Evolutionary conservation across 1,140 invertebrate genomes (phyloP).

Genomic region (Macrocentrus cingulum): DNA sequence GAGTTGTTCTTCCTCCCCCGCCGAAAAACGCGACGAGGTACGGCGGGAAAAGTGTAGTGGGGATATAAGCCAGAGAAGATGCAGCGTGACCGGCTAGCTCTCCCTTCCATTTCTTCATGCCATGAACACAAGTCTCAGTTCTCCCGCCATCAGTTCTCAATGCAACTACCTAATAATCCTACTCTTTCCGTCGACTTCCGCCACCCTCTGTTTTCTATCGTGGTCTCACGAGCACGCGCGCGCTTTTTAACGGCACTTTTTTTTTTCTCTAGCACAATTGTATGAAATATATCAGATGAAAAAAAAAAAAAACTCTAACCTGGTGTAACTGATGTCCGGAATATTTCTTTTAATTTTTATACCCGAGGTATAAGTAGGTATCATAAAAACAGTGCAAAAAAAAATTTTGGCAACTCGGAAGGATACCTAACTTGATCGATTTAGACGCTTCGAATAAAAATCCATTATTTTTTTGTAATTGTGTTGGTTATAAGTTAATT

Average conservation of each 20-base stretch:
- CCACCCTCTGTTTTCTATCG: slow-evolving; percentile 10
- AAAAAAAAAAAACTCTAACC: neutral
- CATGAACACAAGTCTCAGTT: too few species aligned
- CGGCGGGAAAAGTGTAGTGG: too few species aligned
- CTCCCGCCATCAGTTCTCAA: slow-evolving; percentile 9
- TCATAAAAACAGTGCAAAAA: too few species aligned
- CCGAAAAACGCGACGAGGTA: neutral
- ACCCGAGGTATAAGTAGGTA: too few species aligned
- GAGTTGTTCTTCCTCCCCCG: neutral
- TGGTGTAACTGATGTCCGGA: too few species aligned
- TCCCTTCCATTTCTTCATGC: too few species aligned
- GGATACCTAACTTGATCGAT: too few species aligned
- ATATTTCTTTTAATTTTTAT: too few species aligned
- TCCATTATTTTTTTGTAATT: too few species aligned
- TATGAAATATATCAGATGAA: neutral
- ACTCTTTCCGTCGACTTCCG: slow-evolving; percentile 11
- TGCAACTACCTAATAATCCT: neutral
- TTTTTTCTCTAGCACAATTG: neutral
- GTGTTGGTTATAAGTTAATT: too few species aligned
- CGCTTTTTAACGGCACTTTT: neutral
- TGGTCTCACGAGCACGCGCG: neutral
- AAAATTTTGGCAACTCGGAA: too few species aligned
- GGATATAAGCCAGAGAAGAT: neutral
- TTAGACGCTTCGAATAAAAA: too few species aligned
- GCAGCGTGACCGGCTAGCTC: slow-evolving; percentile 9